Percentiles rank a stretch among this genome's conserved stretches.
phyloP scores from a whole-genome alignment of 2,888 invertebrate genomes.

The Andrena marginata region DNA sequence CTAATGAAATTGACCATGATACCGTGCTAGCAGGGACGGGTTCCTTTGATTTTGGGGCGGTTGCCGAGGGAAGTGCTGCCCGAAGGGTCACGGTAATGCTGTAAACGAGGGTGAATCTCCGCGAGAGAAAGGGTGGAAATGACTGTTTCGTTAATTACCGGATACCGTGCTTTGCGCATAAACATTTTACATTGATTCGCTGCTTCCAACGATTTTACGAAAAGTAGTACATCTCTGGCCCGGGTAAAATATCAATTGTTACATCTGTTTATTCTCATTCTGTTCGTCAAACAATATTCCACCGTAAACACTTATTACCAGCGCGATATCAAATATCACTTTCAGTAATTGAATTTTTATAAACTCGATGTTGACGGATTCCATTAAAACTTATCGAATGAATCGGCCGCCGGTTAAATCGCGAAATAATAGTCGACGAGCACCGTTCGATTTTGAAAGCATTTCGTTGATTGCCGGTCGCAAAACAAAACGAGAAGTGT shows the following conservation, averaged over 20 bases:
- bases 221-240: not conserved
- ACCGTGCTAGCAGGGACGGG: conserved; percentile 55
- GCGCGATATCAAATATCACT: conserved; percentile 35
- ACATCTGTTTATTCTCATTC: not conserved
- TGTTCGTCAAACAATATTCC: conserved; percentile 17
- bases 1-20: conserved; percentile 74
- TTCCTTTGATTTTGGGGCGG: conserved; percentile 69
- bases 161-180: conserved; percentile 26
- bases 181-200: conserved; percentile 9
- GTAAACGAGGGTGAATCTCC: conserved; percentile 69
- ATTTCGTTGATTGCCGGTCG: conserved; percentile 14
- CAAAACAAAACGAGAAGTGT: not conserved
- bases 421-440: conserved; percentile 16
- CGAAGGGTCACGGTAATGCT: conserved; percentile 66
- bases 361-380: conserved; percentile 27
- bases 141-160: conserved; percentile 61
- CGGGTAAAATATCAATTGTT: not conserved
- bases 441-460: conserved; percentile 1
- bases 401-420: conserved; percentile 16
- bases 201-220: not conserved
- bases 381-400: conserved; percentile 37
- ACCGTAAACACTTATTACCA: conserved; percentile 25
- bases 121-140: conserved; percentile 53
- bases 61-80: conserved; percentile 60
- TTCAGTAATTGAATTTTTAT: conserved; percentile 41